Evolutionary conservation across 2,888 invertebrate species (phyloP).

Genomic region (Gasteruption jaculator): DNA sequence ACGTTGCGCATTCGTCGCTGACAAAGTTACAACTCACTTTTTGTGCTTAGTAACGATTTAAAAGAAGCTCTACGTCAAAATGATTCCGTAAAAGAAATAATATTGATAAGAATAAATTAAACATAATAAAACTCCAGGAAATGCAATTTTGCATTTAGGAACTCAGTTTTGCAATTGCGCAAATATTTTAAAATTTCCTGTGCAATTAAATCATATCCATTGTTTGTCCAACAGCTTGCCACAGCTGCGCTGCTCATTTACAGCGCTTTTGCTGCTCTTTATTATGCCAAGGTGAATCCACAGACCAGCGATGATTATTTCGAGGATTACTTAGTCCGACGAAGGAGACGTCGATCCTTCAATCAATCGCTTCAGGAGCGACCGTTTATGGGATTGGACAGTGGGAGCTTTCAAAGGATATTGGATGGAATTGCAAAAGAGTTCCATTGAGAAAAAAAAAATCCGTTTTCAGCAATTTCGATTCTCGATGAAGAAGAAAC

Average conservation of each 20-base stretch:
- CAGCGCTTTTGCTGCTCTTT: constrained; percentile 81
- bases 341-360: constrained; percentile 45
- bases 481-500: too few relatives aligned
- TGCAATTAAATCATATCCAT: too few relatives aligned
- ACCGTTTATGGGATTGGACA: constrained; percentile 56
- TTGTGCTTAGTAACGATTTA: too few relatives aligned
- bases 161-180: not conserved
- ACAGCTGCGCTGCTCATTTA: constrained; percentile 77
- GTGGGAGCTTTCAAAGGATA: constrained; percentile 65
- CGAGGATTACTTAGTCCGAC: constrained; percentile 69
- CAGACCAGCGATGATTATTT: constrained; percentile 73
- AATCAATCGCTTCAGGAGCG: constrained; percentile 27
- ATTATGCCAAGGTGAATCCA: constrained; percentile 84
- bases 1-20: too few relatives aligned
- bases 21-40: too few relatives aligned
- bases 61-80: too few relatives aligned
- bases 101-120: too few relatives aligned
- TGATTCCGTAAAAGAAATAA: too few relatives aligned
- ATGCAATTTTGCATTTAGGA: constrained; percentile 1
- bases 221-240: constrained; percentile 61
- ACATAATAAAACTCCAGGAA: too few relatives aligned
- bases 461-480: not conserved
- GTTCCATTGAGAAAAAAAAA: constrained; percentile 29
- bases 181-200: not conserved
- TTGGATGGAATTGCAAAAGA: constrained; percentile 58